These are phyloP conservation scores for Siderastrea radians DNA, from an alignment of 92 coral and sea anemone genomes.

Conservation along the genomic window DNA sequence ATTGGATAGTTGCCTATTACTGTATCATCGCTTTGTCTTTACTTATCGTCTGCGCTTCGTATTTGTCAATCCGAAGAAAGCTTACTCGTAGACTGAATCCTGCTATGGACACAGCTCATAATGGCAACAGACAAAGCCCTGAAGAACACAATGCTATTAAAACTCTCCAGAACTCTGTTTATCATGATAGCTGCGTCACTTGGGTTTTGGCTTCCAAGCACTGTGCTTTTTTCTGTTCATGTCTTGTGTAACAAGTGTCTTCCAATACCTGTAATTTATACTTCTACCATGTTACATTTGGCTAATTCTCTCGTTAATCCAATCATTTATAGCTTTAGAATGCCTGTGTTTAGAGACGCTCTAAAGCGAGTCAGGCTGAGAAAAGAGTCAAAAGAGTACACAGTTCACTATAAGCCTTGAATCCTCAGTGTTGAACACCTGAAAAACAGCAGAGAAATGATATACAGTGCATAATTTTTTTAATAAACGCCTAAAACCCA, in stretches of 20 bases:
- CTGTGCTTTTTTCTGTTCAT: background rate
- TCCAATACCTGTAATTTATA: background rate
- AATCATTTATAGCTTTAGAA: slow-evolving; percentile 4
- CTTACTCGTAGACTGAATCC: no score
- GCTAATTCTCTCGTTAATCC: slow-evolving; percentile 15
- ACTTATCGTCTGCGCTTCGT: no score
- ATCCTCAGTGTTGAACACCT: background rate
- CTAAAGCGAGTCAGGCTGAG: background rate
- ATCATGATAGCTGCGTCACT: slow-evolving; percentile 18
- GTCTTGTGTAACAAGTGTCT: background rate
- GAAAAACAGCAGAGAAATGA: no score
- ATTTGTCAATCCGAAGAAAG: no score
- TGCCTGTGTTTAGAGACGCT: slow-evolving; percentile 2
- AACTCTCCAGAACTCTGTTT: background rate
- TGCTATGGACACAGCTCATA: no score
- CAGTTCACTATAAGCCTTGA: background rate
- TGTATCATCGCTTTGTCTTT: no score
- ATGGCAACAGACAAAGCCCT: background rate
- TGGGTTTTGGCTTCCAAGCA: background rate
- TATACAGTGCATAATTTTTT: no score
- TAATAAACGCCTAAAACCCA: no score
- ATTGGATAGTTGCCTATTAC: no score
- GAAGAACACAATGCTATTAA: background rate
- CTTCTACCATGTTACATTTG: background rate
- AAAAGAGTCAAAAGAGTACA: background rate